phyloP scores from a whole-genome alignment of 1,140 invertebrate species.

The Drosophila watanabei region DNA sequence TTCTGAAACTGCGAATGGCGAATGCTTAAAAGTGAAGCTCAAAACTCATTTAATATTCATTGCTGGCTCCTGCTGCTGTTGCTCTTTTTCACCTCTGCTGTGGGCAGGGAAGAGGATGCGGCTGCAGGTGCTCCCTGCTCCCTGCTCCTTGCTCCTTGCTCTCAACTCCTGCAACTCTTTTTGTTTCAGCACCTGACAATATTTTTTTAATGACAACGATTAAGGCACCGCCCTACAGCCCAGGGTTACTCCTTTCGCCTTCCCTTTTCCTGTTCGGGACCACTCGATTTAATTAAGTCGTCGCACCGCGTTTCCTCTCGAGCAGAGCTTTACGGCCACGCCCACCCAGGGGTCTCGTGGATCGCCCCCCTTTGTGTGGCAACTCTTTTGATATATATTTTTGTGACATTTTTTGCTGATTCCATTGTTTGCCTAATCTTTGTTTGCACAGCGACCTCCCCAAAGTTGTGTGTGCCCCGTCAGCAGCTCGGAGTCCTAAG shows the following conservation, averaged over 20 bases:
- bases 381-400: slow-evolving; percentile 31
- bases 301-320: slow-evolving; percentile 39
- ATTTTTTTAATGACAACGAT: slow-evolving; percentile 79
- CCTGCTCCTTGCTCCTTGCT: slow-evolving; percentile 18
- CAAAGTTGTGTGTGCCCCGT: slow-evolving; percentile 47
- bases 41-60: slow-evolving; percentile 70
- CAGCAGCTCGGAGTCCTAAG: slow-evolving; percentile 52
- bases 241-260: slow-evolving; percentile 5
- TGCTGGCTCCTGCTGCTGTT: slow-evolving; percentile 50
- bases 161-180: slow-evolving; percentile 51
- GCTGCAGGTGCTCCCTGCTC: slow-evolving; percentile 53
- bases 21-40: slow-evolving; percentile 60
- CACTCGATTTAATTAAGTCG: slow-evolving; percentile 80
- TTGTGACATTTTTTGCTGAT: slow-evolving; percentile 73
- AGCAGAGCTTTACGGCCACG: slow-evolving; percentile 3
- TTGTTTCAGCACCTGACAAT: slow-evolving; percentile 76
- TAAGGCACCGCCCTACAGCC: slow-evolving; percentile 46
- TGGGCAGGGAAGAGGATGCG: not conserved
- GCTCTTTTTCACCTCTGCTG: slow-evolving; percentile 6
- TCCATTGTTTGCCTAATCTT: slow-evolving; percentile 80
- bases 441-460: slow-evolving; percentile 65
- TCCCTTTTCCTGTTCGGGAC: not conserved
- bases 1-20: slow-evolving; percentile 35
- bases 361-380: slow-evolving; percentile 3
- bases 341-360: not conserved